A percentile compares a stretch with the other conserved stretches of the same genome.
These are phyloP conservation scores for Lasioglossum baleicum DNA, from an alignment of 1,140 invertebrate species.

Conservation along the genomic window DNA sequence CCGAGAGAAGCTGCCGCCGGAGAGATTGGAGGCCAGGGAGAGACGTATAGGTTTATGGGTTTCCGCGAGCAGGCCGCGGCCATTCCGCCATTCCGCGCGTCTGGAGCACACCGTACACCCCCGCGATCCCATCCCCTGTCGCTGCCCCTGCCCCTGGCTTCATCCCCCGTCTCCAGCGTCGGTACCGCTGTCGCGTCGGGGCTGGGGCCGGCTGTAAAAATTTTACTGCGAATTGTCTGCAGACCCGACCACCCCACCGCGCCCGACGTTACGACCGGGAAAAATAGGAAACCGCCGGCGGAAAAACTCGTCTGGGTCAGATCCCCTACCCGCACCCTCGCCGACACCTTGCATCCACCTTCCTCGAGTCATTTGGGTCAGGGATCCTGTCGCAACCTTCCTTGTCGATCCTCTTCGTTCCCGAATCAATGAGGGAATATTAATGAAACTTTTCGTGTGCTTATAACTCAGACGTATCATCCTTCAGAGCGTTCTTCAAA, in stretches of 20 bases:
- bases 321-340: conserved; percentile 18
- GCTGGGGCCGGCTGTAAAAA: conserved; percentile 77
- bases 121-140: conserved; percentile 18
- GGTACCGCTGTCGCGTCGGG: conserved; percentile 27
- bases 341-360: background rate
- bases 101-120: conserved; percentile 59
- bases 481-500: no score
- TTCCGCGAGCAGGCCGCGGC: conserved; percentile 74
- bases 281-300: conserved; percentile 72
- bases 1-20: conserved; percentile 42
- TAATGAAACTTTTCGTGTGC: no score
- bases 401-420: no score
- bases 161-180: no score
- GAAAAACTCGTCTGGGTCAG: conserved; percentile 78
- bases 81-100: conserved; percentile 72
- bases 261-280: conserved; percentile 70
- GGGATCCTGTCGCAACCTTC: conserved; percentile 12
- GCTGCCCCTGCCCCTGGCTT: background rate
- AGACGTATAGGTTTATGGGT: conserved; percentile 75
- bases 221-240: conserved; percentile 81
- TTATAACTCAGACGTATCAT: no score
- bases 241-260: conserved; percentile 65
- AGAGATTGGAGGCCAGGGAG: conserved; percentile 63
- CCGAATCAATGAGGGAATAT: no score
- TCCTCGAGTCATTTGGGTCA: conserved; percentile 60